A percentile compares a stretch with the other conserved stretches of the same genome.
Evolutionary conservation across 2,113 vertebrate species (phyloP).

Genomic region (Elaphurus davidianus): DNA sequence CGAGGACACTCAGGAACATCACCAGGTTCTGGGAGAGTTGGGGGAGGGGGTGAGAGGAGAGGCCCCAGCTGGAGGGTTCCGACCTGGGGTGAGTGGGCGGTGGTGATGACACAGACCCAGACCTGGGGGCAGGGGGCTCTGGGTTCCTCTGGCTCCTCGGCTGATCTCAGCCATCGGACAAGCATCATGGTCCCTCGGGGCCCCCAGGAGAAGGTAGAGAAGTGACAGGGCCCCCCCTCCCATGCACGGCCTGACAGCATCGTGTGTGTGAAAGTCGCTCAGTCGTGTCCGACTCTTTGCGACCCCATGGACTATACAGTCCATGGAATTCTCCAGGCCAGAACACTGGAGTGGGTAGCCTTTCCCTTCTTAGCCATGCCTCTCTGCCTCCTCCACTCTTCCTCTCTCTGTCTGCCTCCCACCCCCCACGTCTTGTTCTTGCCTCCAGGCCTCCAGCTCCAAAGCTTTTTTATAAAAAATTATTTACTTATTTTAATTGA

Average conservation of each 20-base stretch:
- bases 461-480: background rate
- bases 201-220: background rate
- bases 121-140: background rate
- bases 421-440: background rate
- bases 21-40: slow-evolving; percentile 89
- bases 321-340: background rate
- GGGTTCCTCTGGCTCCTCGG: background rate
- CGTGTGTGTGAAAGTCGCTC: accelerated
- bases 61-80: background rate
- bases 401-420: background rate
- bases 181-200: too few species aligned
- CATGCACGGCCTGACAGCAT: background rate
- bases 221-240: background rate
- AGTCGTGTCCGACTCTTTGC: background rate
- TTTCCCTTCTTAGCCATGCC: background rate
- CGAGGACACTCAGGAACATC: slow-evolving; percentile 96
- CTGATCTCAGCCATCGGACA: background rate
- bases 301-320: background rate
- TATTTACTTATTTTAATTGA: background rate
- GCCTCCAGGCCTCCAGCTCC: background rate
- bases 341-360: background rate
- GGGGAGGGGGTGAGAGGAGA: background rate
- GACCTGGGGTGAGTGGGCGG: accelerated
- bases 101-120: background rate
- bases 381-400: background rate